Evolutionary conservation across 2,888 invertebrate species (phyloP).

Genomic region (Argyra leucocephala): DNA sequence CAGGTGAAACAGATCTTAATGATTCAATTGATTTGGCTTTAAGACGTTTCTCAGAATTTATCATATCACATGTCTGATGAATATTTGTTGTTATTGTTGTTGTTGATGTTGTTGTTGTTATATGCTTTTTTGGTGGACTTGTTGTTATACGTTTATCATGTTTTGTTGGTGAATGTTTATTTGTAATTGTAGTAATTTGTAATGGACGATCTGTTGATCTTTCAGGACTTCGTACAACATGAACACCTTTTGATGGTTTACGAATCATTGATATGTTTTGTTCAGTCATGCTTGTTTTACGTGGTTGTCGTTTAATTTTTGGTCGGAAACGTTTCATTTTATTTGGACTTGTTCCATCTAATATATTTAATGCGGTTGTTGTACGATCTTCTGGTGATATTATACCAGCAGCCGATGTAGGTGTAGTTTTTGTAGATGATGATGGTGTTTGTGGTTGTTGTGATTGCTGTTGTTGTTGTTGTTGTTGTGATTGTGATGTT

Average conservation of each 20-base stretch:
- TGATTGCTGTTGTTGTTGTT: neutral
- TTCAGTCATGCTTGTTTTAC: conserved; percentile 34
- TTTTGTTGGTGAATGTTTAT: conserved; percentile 44
- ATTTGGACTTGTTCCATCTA: conserved; percentile 38
- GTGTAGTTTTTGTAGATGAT: neutral
- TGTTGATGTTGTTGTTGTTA: conserved; percentile 12
- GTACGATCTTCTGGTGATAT: conserved; percentile 36
- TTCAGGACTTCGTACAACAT: conserved; percentile 22
- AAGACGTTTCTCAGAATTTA: conserved; percentile 47
- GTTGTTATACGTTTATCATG: conserved; percentile 36
- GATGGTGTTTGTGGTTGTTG: neutral
- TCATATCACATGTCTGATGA: conserved; percentile 24
- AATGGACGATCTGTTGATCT: conserved; percentile 7
- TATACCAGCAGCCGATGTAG: conserved; percentile 21
- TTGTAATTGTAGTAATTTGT: conserved; percentile 20
- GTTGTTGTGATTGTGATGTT: conserved; percentile 10
- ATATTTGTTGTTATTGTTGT: conserved; percentile 23
- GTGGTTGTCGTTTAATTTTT: conserved; percentile 40
- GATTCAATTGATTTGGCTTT: conserved; percentile 82
- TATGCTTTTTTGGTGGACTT: conserved; percentile 26
- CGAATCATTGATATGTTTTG: conserved; percentile 12
- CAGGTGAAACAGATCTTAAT: conserved; percentile 77
- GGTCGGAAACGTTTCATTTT: conserved; percentile 43
- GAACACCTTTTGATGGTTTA: conserved; percentile 15
- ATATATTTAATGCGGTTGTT: conserved; percentile 24